Evolutionary conservation across 2,888 invertebrate species (phyloP).

Genomic region (Drosophila setosimentum): DNA sequence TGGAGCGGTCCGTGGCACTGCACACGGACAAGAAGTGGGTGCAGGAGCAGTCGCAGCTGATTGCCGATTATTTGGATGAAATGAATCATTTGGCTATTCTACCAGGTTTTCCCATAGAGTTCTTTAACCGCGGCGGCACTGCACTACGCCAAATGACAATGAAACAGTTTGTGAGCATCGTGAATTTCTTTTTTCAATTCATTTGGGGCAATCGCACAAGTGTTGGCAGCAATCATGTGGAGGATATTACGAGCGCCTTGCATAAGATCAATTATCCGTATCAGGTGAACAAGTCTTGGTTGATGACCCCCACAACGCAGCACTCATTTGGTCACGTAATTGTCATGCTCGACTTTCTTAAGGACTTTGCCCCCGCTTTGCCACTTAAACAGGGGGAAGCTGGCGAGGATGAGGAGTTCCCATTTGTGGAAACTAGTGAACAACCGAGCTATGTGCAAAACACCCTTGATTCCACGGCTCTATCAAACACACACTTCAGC

Average conservation of each 20-base stretch:
- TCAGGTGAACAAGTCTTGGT: slow-evolving; percentile 83
- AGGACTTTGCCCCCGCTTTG: slow-evolving; percentile 74
- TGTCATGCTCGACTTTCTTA: slow-evolving; percentile 81
- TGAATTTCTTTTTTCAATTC: slow-evolving; percentile 80
- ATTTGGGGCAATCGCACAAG: slow-evolving; percentile 79
- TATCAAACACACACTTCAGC: slow-evolving; percentile 47
- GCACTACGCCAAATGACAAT: slow-evolving; percentile 83
- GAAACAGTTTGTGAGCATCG: slow-evolving; percentile 83
- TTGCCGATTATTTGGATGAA: slow-evolving; percentile 77
- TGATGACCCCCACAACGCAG: slow-evolving; percentile 84
- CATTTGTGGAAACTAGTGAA: slow-evolving; percentile 59
- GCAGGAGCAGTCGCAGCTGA: slow-evolving; percentile 72
- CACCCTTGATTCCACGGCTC: slow-evolving; percentile 41
- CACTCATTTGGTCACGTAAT: slow-evolving; percentile 83
- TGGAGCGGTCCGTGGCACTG: slow-evolving; percentile 65
- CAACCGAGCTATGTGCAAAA: slow-evolving; percentile 55
- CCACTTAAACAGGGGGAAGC: slow-evolving; percentile 18
- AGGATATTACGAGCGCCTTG: slow-evolving; percentile 80
- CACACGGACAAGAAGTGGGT: slow-evolving; percentile 84
- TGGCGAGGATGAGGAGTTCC: slow-evolving; percentile 46
- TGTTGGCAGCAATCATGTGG: slow-evolving; percentile 80
- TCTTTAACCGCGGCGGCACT: slow-evolving; percentile 66
- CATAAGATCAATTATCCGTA: slow-evolving; percentile 83
- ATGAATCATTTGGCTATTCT: slow-evolving; percentile 43
- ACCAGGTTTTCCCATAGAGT: slow-evolving; percentile 66